Conservation (phyloP, 2,888 invertebrate genomes). For the Morinoia aosen region DNA sequence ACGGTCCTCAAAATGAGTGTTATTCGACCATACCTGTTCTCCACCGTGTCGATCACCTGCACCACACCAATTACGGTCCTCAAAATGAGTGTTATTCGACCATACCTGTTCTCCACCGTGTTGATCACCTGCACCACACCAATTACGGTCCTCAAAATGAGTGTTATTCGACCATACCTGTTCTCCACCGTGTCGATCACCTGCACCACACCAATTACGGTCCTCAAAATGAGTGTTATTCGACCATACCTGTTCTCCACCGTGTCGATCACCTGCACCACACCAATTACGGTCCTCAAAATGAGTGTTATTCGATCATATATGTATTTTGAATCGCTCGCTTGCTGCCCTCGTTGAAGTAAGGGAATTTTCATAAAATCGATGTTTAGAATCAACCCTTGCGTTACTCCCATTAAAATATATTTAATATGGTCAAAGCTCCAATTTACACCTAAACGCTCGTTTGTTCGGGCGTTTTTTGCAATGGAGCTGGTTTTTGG, state of each 20-base stretch:
- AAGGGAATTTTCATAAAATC: too few relatives aligned
- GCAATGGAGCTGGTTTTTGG: too few relatives aligned
- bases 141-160: not conserved
- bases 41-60: conserved; percentile 63
- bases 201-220: conserved; percentile 11
- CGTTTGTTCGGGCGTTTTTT: too few relatives aligned
- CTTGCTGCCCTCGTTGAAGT: too few relatives aligned
- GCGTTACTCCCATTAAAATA: too few relatives aligned
- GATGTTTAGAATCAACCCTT: too few relatives aligned
- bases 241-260: conserved; percentile 60
- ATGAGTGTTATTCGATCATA: not conserved
- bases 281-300: not conserved
- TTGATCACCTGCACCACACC: conserved; percentile 57
- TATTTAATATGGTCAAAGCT: too few relatives aligned
- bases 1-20: not conserved
- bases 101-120: conserved; percentile 61
- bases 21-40: too few relatives aligned
- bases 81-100: too few relatives aligned
- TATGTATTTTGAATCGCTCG: too few relatives aligned
- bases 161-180: too few relatives aligned
- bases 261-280: conserved; percentile 60
- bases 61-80: not conserved
- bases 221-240: not conserved
- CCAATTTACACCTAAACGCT: too few relatives aligned
- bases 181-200: conserved; percentile 62